Percentiles rank a stretch among this genome's conserved stretches.
Evolutionary conservation across 2,888 invertebrate genomes (phyloP).

Genomic region (Anticlea derivata): DNA sequence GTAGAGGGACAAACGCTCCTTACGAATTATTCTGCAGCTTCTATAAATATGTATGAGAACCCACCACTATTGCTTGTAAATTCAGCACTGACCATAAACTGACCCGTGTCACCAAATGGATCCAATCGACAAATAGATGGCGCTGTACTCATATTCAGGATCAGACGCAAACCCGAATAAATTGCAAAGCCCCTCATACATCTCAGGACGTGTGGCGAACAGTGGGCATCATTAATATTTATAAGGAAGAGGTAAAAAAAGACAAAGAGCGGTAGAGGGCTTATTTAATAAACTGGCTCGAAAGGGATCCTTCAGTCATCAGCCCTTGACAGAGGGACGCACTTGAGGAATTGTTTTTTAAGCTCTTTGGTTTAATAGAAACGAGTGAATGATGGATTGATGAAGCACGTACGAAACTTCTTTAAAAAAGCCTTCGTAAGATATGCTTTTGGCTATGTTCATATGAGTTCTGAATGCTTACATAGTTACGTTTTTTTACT

Average conservation of each 20-base stretch:
- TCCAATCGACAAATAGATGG: conserved; percentile 58
- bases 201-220: conserved; percentile 56
- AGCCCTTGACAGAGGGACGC: conserved; percentile 19
- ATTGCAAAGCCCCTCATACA: conserved; percentile 59
- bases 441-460: no score
- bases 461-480: not conserved
- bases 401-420: conserved; percentile 9
- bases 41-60: conserved; percentile 64
- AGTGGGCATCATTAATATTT: conserved; percentile 61
- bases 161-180: conserved; percentile 60
- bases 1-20: not conserved
- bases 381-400: conserved; percentile 23
- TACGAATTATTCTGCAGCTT: conserved; percentile 1
- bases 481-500: conserved; percentile 37
- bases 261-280: conserved; percentile 41
- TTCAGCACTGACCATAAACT: conserved; percentile 43
- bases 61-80: conserved; percentile 55
- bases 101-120: conserved; percentile 73
- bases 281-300: conserved; percentile 39
- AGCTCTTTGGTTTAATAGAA: conserved; percentile 29
- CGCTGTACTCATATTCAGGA: conserved; percentile 59
- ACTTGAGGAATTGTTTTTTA: conserved; percentile 26
- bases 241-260: conserved; percentile 52
- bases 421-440: not conserved
- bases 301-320: conserved; percentile 28